Evolutionary conservation across 2,888 invertebrate species (phyloP).

Genomic region (Prostheceraeus crozeri): DNA sequence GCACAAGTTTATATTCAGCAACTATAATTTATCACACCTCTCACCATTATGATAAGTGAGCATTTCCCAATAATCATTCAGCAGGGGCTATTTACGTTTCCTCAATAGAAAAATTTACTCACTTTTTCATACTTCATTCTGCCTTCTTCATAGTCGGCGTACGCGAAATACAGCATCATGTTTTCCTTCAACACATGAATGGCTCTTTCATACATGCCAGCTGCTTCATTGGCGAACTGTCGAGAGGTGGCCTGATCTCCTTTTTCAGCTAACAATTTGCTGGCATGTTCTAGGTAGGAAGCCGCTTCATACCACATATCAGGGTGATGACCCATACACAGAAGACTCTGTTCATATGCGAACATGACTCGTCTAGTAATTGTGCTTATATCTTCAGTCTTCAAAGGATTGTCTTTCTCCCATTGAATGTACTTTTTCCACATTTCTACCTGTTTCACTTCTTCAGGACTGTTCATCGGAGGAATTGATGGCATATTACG

Average conservation of each 20-base stretch:
- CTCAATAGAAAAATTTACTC: too few relatives aligned
- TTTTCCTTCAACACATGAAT: slow-evolving; percentile 80
- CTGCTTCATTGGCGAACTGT: slow-evolving; percentile 82
- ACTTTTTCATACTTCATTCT: too few relatives aligned
- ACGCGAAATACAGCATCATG: slow-evolving; percentile 88
- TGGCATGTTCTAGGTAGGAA: slow-evolving; percentile 86
- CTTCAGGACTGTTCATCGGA: slow-evolving; percentile 76
- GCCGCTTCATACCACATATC: slow-evolving; percentile 96
- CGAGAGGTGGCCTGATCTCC: slow-evolving; percentile 88
- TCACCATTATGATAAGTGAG: too few relatives aligned
- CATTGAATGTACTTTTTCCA: slow-evolving; percentile 98
- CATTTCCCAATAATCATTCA: too few relatives aligned
- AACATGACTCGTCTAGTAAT: slow-evolving; percentile 77
- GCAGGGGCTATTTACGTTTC: too few relatives aligned
- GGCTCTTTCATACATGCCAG: slow-evolving; percentile 86
- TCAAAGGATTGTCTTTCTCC: slow-evolving; percentile 90
- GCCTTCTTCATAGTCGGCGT: slow-evolving; percentile 92
- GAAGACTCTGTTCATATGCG: slow-evolving; percentile 90
- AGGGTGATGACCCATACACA: slow-evolving; percentile 92
- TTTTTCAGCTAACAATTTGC: slow-evolving; percentile 84
- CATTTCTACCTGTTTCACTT: slow-evolving; percentile 86
- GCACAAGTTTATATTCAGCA: too few relatives aligned
- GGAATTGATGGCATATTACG: slow-evolving; percentile 90
- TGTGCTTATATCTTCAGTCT: slow-evolving; percentile 86
- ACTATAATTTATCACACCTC: too few relatives aligned